Evolutionary conservation across 2,888 invertebrate genomes (phyloP).

Genomic region (Dusona sp.): DNA sequence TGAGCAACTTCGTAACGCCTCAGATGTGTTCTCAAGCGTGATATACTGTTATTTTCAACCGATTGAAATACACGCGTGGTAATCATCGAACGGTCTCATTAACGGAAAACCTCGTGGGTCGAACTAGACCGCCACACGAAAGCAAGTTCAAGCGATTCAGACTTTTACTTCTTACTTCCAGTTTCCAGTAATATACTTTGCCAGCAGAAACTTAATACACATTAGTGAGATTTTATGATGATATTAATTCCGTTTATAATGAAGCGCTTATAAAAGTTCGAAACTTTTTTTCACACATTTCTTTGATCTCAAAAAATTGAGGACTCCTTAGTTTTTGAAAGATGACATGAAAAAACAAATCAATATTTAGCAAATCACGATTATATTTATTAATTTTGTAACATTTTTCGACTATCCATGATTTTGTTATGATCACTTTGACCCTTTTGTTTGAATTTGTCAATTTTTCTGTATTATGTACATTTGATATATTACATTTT

Average conservation of each 20-base stretch:
- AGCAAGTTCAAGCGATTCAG: constrained; percentile 72
- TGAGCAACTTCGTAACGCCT: constrained; percentile 77
- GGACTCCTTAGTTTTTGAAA: too few species aligned
- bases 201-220: neutral
- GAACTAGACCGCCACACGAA: constrained; percentile 64
- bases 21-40: constrained; percentile 78
- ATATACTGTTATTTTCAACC: constrained; percentile 72
- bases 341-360: neutral
- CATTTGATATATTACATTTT: neutral
- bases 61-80: constrained; percentile 44
- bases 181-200: neutral
- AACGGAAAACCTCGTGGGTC: constrained; percentile 48
- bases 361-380: neutral
- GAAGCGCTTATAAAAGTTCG: neutral
- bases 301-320: neutral
- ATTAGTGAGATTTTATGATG: neutral
- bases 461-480: neutral
- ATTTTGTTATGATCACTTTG: neutral
- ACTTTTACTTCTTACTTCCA: constrained; percentile 72
- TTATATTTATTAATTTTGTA: neutral
- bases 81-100: constrained; percentile 61
- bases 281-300: neutral
- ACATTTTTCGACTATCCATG: neutral
- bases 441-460: neutral
- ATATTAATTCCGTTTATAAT: neutral